Base-by-base conservation (phyloP, 1,140 invertebrate genomes). In the Venturia canescens region DNA sequence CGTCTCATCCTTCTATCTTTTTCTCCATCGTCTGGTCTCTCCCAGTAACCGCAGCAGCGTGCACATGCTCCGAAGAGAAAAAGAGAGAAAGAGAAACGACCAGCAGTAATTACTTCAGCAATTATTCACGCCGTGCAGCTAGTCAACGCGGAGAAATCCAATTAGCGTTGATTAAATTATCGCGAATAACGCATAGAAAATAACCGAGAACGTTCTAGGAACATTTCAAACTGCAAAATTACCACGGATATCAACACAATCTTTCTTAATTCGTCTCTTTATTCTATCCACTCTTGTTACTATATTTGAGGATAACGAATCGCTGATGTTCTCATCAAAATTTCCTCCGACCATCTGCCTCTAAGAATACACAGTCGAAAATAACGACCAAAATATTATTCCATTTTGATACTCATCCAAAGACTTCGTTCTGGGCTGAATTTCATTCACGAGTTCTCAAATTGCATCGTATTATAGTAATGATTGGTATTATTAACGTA, bases 41-140 rank as follows among this genome's bases (percentile, higher is more conserved):
- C 48, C 11, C 53, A 57, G 29, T 34, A 31, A 31, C 57, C 57
- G n/a, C n/a, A 57, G 23, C 74, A 76, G n/a, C 50, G 27, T 21
- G 21, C 7, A 63, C n/a, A 53, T n/a, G 21, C 11, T 23, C 57
- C 11, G 18, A 21, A 21, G 21, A 63, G 57, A 26, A 63, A 63
- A 53, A 53, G 50, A 53, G 50, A 53, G 50, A 53, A 11, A 53
- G 50, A 84, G 70, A 13, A 72, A 50, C 48, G n/a, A 23, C 48
- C 26, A 63, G 50, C 84, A 76, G 82, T 83, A 87, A 89, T 89
- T 89, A 88, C 84, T 84, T 83, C 26, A 60, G 83, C 86, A 86
- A 88, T 88, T 89, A 88, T 77, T 57, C 44, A 63, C 50, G 77
- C 79, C 70, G 34, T 50, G 79, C 57, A 48, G 48, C 69, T 44